A percentile compares a stretch with the other conserved stretches of the same genome.
Conservation (phyloP, 2,888 invertebrate species). For the Nomada ferruginata region DNA sequence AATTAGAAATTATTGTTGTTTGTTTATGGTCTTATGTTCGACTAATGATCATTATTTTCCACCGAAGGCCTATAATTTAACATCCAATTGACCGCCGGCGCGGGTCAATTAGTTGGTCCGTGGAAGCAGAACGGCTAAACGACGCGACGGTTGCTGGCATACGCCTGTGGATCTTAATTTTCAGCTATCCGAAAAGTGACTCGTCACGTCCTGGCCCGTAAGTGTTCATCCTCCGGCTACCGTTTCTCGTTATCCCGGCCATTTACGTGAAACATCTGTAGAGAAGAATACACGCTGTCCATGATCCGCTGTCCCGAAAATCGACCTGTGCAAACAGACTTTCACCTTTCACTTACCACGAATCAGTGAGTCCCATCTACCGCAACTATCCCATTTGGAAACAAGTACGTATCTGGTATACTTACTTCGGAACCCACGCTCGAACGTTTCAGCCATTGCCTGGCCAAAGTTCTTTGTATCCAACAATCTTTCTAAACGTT, state of each 20-base stretch:
- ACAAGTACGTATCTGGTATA: no score
- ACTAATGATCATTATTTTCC: conserved; percentile 60
- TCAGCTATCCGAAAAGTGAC: conserved; percentile 72
- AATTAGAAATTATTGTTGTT: conserved; percentile 53
- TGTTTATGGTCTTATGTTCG: conserved; percentile 59
- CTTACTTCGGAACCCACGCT: no score
- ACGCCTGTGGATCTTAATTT: conserved; percentile 60
- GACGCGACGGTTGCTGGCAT: conserved; percentile 53
- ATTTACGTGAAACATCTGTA: conserved; percentile 27
- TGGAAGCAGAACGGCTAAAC: conserved; percentile 43
- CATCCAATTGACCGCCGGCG: conserved; percentile 71
- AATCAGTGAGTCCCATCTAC: conserved; percentile 41
- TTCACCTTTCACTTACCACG: conserved; percentile 4
- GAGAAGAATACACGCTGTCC: conserved; percentile 28
- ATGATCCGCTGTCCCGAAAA: conserved; percentile 3
- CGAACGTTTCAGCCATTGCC: no score
- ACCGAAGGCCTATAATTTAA: conserved; percentile 73
- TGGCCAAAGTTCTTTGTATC: no score
- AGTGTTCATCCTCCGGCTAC: conserved; percentile 43
- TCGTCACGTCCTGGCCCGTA: conserved; percentile 76
- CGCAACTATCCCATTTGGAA: not conserved
- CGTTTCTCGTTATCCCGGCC: conserved; percentile 38
- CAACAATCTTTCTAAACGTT: no score
- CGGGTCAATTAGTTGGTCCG: conserved; percentile 72
- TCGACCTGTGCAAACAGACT: conserved; percentile 29